These are phyloP conservation scores for Chrysogorgia sp. DNA, from an alignment of 92 coral and sea anemone genomes.

Conservation along the genomic window DNA sequence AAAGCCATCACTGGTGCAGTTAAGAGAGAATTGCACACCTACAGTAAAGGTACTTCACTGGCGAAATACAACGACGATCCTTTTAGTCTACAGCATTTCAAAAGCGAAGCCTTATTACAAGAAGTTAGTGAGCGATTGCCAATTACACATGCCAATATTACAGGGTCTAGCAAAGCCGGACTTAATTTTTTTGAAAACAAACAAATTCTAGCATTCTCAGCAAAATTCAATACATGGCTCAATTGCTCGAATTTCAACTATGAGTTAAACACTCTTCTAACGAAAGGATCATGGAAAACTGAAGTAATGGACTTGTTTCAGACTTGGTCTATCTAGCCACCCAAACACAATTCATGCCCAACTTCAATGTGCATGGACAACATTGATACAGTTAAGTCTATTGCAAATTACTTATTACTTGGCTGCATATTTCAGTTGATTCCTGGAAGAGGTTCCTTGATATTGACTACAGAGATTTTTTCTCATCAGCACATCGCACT, in stretches of 20 bases:
- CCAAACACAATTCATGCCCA: conserved; percentile 34
- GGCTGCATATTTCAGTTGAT: conserved; percentile 53
- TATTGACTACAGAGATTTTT: conserved; percentile 62
- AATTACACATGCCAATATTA: conserved; percentile 11
- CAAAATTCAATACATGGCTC: conserved; percentile 53
- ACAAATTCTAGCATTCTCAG: conserved; percentile 45
- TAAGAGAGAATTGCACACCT: conserved; percentile 28
- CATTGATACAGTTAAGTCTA: too few relatives aligned
- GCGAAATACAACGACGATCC: conserved; percentile 49
- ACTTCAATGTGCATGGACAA: too few relatives aligned
- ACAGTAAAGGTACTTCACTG: conserved; percentile 29
- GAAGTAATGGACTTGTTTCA: conserved; percentile 62
- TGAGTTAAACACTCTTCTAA: conserved; percentile 35
- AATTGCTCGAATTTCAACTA: conserved; percentile 45
- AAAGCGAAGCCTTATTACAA: conserved; percentile 41
- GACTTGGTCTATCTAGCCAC: conserved; percentile 59
- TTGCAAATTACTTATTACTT: too few relatives aligned
- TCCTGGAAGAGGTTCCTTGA: conserved; percentile 57
- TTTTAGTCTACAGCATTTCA: conserved; percentile 24
- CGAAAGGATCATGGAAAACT: conserved; percentile 51
- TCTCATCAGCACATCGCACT: conserved; percentile 46
- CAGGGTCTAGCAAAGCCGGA: conserved; percentile 7
- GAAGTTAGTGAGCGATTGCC: conserved; percentile 50
- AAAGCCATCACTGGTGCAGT: conserved; percentile 33
- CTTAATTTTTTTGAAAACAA: conserved; percentile 49